Conservation (phyloP, 2,113 vertebrate genomes). For the Notothenia rossii region DNA sequence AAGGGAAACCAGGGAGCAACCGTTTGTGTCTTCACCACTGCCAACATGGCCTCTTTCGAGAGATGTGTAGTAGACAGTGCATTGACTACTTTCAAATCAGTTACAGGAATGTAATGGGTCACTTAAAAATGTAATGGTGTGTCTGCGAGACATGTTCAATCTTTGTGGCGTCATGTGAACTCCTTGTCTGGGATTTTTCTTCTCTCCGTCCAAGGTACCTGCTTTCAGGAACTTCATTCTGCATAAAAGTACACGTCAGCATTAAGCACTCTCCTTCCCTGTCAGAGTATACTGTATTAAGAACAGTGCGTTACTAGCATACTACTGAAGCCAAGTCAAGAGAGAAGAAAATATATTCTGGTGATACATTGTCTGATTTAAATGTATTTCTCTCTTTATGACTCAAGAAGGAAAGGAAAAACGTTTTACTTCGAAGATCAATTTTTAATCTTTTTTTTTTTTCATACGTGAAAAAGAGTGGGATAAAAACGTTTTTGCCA, state of each 20-base stretch:
- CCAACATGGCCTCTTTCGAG: background rate
- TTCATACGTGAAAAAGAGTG: no score
- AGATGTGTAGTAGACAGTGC: background rate
- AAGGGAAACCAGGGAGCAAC: conserved; percentile 41
- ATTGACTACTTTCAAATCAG: conserved; percentile 4
- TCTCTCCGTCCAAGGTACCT: background rate
- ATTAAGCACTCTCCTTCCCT: background rate
- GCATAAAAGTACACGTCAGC: no score
- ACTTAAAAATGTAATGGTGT: conserved; percentile 19
- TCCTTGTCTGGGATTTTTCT: conserved; percentile 18
- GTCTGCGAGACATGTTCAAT: conserved; percentile 17
- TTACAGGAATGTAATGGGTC: conserved; percentile 14
- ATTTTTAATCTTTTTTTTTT: no score
- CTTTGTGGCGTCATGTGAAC: background rate
- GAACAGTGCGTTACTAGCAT: background rate
- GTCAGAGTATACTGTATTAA: conserved; percentile 1
- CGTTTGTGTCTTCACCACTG: conserved; percentile 2
- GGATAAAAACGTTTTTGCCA: no score
- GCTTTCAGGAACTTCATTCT: conserved; percentile 2
- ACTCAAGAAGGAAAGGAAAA: no score
- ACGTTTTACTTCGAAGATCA: no score
- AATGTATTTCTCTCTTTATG: no score
- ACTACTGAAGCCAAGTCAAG: no score
- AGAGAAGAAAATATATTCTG: no score
- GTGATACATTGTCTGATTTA: no score